Base-by-base conservation (phyloP, 2,797 vertebrate genomes). In the Danionella dracula region DNA sequence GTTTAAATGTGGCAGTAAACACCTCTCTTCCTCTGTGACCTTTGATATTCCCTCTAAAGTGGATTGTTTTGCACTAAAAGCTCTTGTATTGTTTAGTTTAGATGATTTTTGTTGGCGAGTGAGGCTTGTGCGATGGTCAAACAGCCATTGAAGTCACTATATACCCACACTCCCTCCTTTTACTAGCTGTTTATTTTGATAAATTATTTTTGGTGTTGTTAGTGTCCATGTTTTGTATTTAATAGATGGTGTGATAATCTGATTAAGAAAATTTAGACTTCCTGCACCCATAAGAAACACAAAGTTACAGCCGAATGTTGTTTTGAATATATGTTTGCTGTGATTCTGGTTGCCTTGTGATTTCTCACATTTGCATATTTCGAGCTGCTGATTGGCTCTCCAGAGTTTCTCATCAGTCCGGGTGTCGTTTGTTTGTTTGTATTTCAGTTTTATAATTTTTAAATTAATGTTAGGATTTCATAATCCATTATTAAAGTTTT, bases 311-410 rank as follows among this genome's bases (percentile, higher is more conserved):
- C n/a, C n/a, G n/a, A n/a, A n/a, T n/a, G n/a, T n/a, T n/a, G n/a
- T n/a, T n/a, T n/a, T n/a, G n/a, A n/a, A n/a, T n/a, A n/a, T n/a
- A 5, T 31, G 9, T 45, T 42, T 50, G 44, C 34, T 51, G 49
- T 50, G 42, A 17, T 51, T 57, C 40, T 41, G 37, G 42, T 46
- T 71, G 59, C 56, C 37, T 61, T 29, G 58, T 68, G 53, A 41
- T 44, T 62, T 69, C 16, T 56, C n/a, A n/a, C 10, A 10, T 38
- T 60, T 50, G 45, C 45, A 49, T 68, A 1, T 13, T 37, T 50
- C 32, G 49, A 65, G 55, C 34, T 69, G 70, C 49, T 51, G 40
- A 60, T 72, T 69, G 44, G 42, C 49, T 62, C 42, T 41, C 35
- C 15, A 13, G 16, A 37, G 19, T 50, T 59, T 12, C 40, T 55